phyloP scores from a whole-genome alignment of 2,888 invertebrate species.

The Brachycybe producta region DNA sequence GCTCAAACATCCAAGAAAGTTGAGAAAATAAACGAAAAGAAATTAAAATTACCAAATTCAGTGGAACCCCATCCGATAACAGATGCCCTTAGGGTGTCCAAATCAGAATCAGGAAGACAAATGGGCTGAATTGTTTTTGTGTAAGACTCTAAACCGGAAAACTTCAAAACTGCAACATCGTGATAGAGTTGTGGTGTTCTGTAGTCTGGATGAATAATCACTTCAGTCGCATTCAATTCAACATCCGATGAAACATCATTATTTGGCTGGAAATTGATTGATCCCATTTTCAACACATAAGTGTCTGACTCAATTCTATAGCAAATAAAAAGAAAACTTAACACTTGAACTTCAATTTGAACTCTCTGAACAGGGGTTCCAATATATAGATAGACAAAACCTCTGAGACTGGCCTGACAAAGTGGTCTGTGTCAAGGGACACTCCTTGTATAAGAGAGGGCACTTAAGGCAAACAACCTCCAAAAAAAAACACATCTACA shows the following conservation, averaged over 20 bases:
- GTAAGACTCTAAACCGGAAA: neutral
- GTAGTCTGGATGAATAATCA: neutral
- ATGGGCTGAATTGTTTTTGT: neutral
- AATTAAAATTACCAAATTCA: neutral
- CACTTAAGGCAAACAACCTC: too few relatives aligned
- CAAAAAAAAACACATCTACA: too few relatives aligned
- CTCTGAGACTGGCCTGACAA: too few relatives aligned
- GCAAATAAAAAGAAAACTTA: neutral
- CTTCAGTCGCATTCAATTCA: neutral
- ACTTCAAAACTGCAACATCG: neutral
- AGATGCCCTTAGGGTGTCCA: neutral
- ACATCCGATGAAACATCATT: neutral
- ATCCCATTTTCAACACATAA: neutral
- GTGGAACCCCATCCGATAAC: neutral
- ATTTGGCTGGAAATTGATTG: neutral
- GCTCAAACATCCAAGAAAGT: too few relatives aligned
- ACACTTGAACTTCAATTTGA: too few relatives aligned
- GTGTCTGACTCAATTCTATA: neutral
- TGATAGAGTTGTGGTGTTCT: neutral
- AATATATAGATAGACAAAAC: too few relatives aligned
- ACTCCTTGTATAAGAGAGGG: too few relatives aligned
- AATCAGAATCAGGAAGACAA: neutral
- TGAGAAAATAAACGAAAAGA: neutral
- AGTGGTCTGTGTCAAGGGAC: too few relatives aligned
- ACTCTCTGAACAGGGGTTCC: too few relatives aligned